These are phyloP conservation scores for Eristalis pertinax DNA, from an alignment of 2,888 invertebrate genomes.

Conservation along the genomic window DNA sequence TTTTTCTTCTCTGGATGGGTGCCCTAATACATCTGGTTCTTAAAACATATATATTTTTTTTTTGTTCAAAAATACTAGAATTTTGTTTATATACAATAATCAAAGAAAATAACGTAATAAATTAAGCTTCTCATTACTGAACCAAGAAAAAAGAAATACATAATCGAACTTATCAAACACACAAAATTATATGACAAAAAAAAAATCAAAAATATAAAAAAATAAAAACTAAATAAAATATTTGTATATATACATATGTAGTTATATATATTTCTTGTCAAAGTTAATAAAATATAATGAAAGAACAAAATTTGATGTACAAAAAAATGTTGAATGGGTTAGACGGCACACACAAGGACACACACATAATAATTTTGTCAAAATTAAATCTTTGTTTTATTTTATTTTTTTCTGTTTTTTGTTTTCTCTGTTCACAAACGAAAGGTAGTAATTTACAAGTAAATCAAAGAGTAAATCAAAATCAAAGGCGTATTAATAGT, in stretches of 20 bases:
- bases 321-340: constrained; percentile 76
- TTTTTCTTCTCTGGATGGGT: constrained; percentile 56
- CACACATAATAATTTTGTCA: constrained; percentile 75
- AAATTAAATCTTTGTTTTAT: constrained; percentile 63
- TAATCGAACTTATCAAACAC: constrained; percentile 45
- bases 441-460: constrained; percentile 43
- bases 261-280: constrained; percentile 44
- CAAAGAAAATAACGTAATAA: constrained; percentile 11
- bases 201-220: constrained; percentile 45
- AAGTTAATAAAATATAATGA: constrained; percentile 61
- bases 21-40: constrained; percentile 48
- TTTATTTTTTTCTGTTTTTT: constrained; percentile 10
- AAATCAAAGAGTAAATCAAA: constrained; percentile 36
- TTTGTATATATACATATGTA: constrained; percentile 68
- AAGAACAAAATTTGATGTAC: constrained; percentile 68
- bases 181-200: constrained; percentile 42
- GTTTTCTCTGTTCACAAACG: neutral
- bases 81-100: constrained; percentile 51
- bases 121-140: constrained; percentile 1
- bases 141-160: constrained; percentile 6
- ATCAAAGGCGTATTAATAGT: constrained; percentile 54
- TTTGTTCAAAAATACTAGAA: constrained; percentile 27
- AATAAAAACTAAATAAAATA: constrained; percentile 41
- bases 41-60: constrained; percentile 22
- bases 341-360: constrained; percentile 80